A percentile compares a stretch with the other conserved stretches of the same genome.
Conservation (phyloP, 64 coral and sea anemone genomes). For the Montipora capricornis region DNA sequence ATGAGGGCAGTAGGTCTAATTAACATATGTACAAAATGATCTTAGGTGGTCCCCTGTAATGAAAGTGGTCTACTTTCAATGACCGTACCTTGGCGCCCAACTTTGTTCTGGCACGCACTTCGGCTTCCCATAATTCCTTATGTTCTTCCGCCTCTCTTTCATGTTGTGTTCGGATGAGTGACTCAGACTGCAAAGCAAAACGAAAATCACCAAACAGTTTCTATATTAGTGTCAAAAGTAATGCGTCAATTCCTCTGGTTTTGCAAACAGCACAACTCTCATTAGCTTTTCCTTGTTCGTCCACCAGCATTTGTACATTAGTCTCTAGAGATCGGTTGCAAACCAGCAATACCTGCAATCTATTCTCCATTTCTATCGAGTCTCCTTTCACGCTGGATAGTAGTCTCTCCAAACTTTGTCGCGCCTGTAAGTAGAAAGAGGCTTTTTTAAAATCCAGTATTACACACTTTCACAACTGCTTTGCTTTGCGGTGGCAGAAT, state of each 20-base stretch:
- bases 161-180: conserved; percentile 74
- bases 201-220: background rate
- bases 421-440: conserved; percentile 53
- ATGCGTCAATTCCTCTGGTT: no score
- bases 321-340: no score
- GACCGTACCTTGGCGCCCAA: conserved; percentile 84
- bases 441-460: background rate
- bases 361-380: conserved; percentile 91
- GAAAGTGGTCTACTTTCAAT: no score
- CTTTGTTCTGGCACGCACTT: conserved; percentile 89
- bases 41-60: no score
- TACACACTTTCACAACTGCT: no score
- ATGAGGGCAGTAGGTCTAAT: no score
- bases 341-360: conserved; percentile 72
- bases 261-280: no score
- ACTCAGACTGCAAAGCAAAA: conserved; percentile 64
- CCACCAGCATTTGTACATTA: no score
- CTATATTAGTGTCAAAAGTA: no score
- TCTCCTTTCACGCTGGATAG: conserved; percentile 89
- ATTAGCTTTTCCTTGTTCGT: no score
- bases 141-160: conserved; percentile 92
- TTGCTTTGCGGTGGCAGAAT: no score
- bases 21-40: no score
- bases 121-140: conserved; percentile 96
- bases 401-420: conserved; percentile 80